Percentiles rank a stretch among this genome's conserved stretches.
phyloP scores from a whole-genome alignment of 2,888 invertebrate species.

The Leucophenga maculata region DNA sequence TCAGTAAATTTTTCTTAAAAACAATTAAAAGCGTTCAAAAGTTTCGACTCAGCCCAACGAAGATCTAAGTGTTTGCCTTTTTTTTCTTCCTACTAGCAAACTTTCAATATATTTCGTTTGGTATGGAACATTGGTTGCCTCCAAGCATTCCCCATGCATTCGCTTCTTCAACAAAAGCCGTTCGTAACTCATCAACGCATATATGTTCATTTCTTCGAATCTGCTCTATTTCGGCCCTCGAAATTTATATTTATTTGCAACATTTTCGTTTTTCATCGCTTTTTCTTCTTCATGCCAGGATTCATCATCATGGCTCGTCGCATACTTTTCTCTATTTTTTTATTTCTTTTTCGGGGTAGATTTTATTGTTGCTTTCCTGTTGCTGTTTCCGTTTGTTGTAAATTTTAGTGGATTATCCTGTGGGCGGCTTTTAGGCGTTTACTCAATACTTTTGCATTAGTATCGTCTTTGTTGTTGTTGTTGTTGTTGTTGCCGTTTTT shows the following conservation, averaged over 20 bases:
- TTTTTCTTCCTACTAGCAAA: neutral
- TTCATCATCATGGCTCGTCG: neutral
- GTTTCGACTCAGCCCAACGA: no score
- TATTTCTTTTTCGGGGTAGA: constrained; percentile 2
- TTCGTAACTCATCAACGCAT: constrained; percentile 62
- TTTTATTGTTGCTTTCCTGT: constrained; percentile 56
- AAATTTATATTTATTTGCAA: constrained; percentile 65
- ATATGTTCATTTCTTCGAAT: constrained; percentile 52
- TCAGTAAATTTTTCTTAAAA: no score
- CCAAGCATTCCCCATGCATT: neutral
- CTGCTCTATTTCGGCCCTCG: constrained; percentile 32
- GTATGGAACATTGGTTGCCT: no score
- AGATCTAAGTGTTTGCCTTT: neutral
- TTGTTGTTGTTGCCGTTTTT: constrained; percentile 6
- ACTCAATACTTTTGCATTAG: constrained; percentile 23
- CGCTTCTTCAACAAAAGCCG: neutral
- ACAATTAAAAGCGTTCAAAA: no score
- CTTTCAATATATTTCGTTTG: neutral
- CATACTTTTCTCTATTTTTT: neutral
- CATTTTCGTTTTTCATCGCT: constrained; percentile 45
- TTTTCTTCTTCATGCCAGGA: constrained; percentile 11
- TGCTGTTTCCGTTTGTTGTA: constrained; percentile 67
- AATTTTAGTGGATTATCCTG: constrained; percentile 67
- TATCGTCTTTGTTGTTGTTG: neutral
- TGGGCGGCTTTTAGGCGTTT: constrained; percentile 38